phyloP scores from a whole-genome alignment of 2,797 vertebrate genomes.

The Microctenopoma steveboyesi region DNA sequence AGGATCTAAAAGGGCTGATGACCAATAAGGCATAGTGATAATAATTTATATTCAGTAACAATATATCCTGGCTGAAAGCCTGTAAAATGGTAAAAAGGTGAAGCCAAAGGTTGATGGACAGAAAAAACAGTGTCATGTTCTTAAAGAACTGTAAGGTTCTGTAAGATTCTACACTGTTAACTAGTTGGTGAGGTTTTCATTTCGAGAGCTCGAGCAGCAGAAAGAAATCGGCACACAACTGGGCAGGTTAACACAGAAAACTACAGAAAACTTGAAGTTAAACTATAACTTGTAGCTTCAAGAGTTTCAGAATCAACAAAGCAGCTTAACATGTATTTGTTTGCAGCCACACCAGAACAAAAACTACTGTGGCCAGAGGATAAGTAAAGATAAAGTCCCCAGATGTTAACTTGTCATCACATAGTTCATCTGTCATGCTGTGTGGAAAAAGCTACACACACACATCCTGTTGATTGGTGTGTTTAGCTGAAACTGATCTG shows the following conservation, averaged over 20 bases:
- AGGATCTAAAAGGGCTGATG: too few species aligned
- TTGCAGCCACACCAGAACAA: not conserved
- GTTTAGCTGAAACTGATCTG: not conserved
- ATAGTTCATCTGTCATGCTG: not conserved
- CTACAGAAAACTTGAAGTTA: not conserved
- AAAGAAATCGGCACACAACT: constrained; percentile 3
- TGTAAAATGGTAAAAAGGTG: too few species aligned
- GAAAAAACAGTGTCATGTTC: too few species aligned
- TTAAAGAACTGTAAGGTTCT: too few species aligned
- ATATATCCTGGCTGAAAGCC: too few species aligned
- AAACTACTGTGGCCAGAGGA: not conserved
- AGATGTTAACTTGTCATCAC: not conserved
- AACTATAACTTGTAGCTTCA: not conserved
- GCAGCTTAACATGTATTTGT: not conserved
- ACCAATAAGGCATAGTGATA: too few species aligned
- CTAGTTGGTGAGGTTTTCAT: constrained; percentile 1
- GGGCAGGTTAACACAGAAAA: not conserved
- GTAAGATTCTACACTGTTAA: not conserved
- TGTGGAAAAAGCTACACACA: not conserved
- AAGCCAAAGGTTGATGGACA: too few species aligned
- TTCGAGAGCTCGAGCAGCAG: not conserved
- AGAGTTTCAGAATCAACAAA: not conserved
- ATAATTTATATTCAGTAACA: too few species aligned
- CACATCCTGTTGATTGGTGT: not conserved
- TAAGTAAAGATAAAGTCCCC: not conserved